Conservation (phyloP, 1,140 invertebrate genomes). For the Saccostrea glomerata region DNA sequence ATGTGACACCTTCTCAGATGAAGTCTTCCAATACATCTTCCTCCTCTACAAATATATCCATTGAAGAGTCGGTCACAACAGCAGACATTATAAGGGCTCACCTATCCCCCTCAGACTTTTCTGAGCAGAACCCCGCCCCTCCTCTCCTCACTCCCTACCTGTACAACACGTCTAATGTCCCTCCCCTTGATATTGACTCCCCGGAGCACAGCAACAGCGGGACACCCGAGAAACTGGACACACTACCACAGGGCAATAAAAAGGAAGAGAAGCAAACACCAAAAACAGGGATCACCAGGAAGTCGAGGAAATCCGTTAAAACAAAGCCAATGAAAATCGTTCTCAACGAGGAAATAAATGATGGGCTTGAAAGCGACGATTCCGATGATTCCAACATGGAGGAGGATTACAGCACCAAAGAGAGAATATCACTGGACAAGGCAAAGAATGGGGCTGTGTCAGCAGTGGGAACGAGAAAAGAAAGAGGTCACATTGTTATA, state of each 20-base stretch:
- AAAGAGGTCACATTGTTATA: conserved; percentile 5
- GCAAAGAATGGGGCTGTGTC: neutral
- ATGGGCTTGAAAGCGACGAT: neutral
- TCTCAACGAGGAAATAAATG: neutral
- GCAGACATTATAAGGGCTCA: conserved; percentile 19
- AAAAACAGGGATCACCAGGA: neutral
- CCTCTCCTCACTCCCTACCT: neutral
- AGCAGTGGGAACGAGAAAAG: conserved; percentile 1
- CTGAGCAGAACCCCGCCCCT: conserved; percentile 4
- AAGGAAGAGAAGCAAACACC: neutral
- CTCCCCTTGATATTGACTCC: conserved; percentile 3
- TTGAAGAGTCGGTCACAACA: conserved; percentile 3
- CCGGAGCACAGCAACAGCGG: conserved; percentile 9
- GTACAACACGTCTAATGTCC: conserved; percentile 12
- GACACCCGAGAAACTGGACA: neutral
- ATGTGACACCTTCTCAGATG: conserved; percentile 35
- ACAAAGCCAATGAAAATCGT: conserved; percentile 23
- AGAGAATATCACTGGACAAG: neutral
- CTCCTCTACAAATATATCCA: neutral
- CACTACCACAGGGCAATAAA: neutral
- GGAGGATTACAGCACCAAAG: neutral
- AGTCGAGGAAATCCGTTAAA: conserved; percentile 1
- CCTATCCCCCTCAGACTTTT: conserved; percentile 19
- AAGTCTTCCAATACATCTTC: neutral
- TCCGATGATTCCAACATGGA: neutral